phyloP scores from a whole-genome alignment of 2,888 invertebrate genomes.

The Oxycera nigricornis region DNA sequence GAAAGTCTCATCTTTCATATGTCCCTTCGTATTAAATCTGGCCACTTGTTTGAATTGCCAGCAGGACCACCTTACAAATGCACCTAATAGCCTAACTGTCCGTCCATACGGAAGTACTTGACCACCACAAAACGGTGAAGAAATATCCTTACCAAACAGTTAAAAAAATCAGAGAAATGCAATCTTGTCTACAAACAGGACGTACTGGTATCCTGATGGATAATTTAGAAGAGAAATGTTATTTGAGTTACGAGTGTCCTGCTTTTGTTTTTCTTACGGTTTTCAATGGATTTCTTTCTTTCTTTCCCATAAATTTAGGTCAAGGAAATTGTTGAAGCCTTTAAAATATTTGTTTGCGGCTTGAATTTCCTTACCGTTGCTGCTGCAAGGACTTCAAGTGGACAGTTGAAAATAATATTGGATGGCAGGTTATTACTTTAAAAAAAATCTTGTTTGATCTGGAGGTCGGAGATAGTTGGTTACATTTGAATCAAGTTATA shows the following conservation, averaged over 20 bases:
- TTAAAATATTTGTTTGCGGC: not conserved
- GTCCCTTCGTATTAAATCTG: not conserved
- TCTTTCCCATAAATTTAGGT: not conserved
- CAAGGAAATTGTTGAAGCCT: not conserved
- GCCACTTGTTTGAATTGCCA: conserved; percentile 13
- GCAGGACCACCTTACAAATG: not conserved
- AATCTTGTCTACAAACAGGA: conserved; percentile 19
- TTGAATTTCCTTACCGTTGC: conserved; percentile 33
- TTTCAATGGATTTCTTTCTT: not conserved
- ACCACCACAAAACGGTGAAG: conserved; percentile 4
- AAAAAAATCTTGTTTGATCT: too few species aligned
- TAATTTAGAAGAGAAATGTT: conserved; percentile 16
- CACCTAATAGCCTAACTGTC: not conserved
- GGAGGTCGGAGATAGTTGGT: too few species aligned
- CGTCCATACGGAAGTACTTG: conserved; percentile 37
- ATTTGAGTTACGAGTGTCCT: not conserved
- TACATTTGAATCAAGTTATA: too few species aligned
- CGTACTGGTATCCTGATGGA: not conserved
- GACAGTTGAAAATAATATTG: too few species aligned
- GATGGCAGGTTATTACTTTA: too few species aligned
- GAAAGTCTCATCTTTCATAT: conserved; percentile 3
- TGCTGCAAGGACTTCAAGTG: too few species aligned
- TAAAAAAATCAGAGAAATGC: not conserved
- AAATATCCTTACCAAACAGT: conserved; percentile 8
- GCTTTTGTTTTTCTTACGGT: not conserved